Conservation (phyloP, 1,140 invertebrate species). For the Tetramorium alpestre region DNA sequence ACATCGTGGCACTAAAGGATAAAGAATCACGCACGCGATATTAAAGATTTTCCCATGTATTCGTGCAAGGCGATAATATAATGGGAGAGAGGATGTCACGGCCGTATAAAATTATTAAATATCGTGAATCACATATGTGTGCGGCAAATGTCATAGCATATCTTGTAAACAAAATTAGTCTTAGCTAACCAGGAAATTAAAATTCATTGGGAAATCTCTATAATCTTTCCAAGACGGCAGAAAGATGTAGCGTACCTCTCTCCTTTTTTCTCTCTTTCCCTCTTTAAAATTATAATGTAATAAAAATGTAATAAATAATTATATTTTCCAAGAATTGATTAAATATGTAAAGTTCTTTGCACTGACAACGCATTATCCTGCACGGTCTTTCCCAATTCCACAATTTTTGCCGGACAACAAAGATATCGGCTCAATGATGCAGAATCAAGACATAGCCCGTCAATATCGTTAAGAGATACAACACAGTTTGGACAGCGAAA, state of each 20-base stretch:
- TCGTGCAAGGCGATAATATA: constrained; percentile 51
- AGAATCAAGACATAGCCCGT: neutral
- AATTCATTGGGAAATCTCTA: neutral
- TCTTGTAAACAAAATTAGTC: constrained; percentile 11
- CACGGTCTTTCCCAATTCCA: neutral
- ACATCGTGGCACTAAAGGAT: constrained; percentile 29
- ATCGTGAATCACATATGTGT: constrained; percentile 24
- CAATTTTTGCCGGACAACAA: neutral
- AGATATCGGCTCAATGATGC: neutral
- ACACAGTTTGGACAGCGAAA: neutral
- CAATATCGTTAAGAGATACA: neutral
- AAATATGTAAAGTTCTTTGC: neutral
- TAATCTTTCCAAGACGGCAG: neutral
- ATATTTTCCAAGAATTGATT: neutral
- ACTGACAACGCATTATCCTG: neutral
- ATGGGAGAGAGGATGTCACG: constrained; percentile 57
- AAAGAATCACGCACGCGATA: constrained; percentile 58
- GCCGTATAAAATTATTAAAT: constrained; percentile 61
- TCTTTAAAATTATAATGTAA: too few species aligned
- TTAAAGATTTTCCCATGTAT: constrained; percentile 61
- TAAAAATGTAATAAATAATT: neutral
- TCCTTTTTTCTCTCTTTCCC: too few species aligned
- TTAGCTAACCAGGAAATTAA: neutral
- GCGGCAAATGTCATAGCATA: constrained; percentile 39
- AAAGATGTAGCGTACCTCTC: neutral